Evolutionary conservation across 2,113 vertebrate species (phyloP), one percentile per base, ranked within the genome.

Genomic region (Montifringilla adamsi): DNA sequence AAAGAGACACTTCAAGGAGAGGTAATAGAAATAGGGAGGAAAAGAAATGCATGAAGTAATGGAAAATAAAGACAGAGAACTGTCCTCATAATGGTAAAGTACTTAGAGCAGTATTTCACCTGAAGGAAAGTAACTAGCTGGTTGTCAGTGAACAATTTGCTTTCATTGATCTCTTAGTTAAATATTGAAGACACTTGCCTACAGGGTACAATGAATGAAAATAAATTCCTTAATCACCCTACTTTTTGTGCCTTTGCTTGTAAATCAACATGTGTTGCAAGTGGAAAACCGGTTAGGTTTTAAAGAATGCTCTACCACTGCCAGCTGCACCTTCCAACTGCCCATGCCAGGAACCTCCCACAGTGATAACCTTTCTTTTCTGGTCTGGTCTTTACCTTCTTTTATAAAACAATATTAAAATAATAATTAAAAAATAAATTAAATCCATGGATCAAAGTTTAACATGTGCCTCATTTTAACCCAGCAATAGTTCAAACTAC

Each of bases 131-230:
- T 67, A 93, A 93, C 88, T 90, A 92, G 37, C 52, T 93, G 39
- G 35, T 80, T 84, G 80, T 69, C 80, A 81, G 81, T 68, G 79
- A 93, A 81, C 76, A 80, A 94, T 94, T 95, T 92, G 75, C 39
- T 82, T 86, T 84, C 79, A 88, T 88, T 22, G 74, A 95, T 94
- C 75, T 94, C 33, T 67, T 81, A 43, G 83, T 93, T 95, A 95
- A 97, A 96, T 90, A 87, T 77, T 96, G 91, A 97, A 60, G 30
- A 64, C 79, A 46, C 91, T 90, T 84, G 72, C 89, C 95, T 94
- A 67, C 43, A 81, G 77, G 53, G 31, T 89, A 86, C 82, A 87
- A 94, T 84, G 69, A 92, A 96, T 72, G 74, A 91, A 67, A 92
- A 95, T 75, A 97, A 95, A 95, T 78, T 79, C 72, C 58, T 39